Conservation (phyloP, 2,888 invertebrate genomes). For the Hylaea fasciaria region DNA sequence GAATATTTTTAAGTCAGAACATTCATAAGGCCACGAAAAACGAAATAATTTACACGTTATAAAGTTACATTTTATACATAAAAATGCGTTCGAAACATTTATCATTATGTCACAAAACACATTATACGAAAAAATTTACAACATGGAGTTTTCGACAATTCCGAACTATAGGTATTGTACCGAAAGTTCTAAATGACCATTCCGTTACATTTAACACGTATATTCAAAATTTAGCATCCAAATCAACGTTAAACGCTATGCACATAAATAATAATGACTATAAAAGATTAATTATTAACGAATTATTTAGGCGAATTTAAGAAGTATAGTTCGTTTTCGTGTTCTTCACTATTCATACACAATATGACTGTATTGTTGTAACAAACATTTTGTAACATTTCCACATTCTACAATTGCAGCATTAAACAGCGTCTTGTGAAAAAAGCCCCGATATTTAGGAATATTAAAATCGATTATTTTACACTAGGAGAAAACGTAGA, state of each 20-base stretch:
- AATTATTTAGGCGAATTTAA: slow-evolving; percentile 45
- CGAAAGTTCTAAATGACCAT: slow-evolving; percentile 13
- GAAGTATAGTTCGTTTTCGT: slow-evolving; percentile 38
- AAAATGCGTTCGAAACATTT: slow-evolving; percentile 38
- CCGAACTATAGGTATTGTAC: too few relatives aligned
- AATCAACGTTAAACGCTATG: slow-evolving; percentile 63
- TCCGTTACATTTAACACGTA: slow-evolving; percentile 17
- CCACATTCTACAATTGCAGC: slow-evolving; percentile 23
- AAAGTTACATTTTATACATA: slow-evolving; percentile 36
- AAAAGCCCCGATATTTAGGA: slow-evolving; percentile 29
- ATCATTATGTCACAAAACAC: slow-evolving; percentile 20
- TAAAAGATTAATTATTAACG: slow-evolving; percentile 40
- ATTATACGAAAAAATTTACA: slow-evolving; percentile 34
- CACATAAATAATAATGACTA: slow-evolving; percentile 51
- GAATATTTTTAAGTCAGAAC: slow-evolving; percentile 44
- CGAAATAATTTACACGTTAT: slow-evolving; percentile 42
- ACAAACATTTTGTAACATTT: slow-evolving; percentile 24
- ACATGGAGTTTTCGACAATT: slow-evolving; percentile 26
- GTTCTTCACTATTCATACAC: slow-evolving; percentile 27
- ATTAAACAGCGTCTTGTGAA: slow-evolving; percentile 22
- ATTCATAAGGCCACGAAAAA: slow-evolving; percentile 57
- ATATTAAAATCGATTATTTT: slow-evolving; percentile 33
- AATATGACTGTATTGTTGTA: slow-evolving; percentile 29
- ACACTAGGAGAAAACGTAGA: slow-evolving; percentile 35
- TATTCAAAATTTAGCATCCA: slow-evolving; percentile 43